Evolutionary conservation across 2,113 vertebrate genomes (phyloP), one percentile per base, ranked within the genome.

Genomic region (Zosterops japonicus): DNA sequence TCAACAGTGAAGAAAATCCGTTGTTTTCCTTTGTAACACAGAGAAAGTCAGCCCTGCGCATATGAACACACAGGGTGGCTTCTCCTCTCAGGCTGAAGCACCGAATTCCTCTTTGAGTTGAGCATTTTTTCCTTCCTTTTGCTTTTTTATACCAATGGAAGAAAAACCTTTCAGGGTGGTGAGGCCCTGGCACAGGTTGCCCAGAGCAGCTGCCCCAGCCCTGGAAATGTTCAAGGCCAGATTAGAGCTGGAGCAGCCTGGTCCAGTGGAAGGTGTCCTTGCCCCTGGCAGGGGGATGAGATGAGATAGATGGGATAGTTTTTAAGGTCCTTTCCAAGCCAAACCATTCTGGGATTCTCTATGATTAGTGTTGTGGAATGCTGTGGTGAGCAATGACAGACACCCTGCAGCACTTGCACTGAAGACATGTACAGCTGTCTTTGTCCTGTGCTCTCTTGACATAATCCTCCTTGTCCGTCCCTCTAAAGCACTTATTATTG

Each of bases 171-270:
- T n/a, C 7, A 6, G 39, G 19, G 5, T 41, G 20, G 3, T 9
- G 1, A 0, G 0, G 39, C 20, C 9, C 61, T 68, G 53, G 47
- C 59, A 35, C n/a, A 27, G 20, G 23, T 0, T 68, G 46, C 20
- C 16, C 53, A 41, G 29, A 47, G n/a, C 3, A 68, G 61, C 53
- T 82, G 24, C 39, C 24, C 46, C 24, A 21, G 68, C 39, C n/a
- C 16, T 75, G 47, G n/a, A 21, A 31, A 29, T 35, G 46, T 8
- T 2, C 16, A 18, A 27, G 47, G 47, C 24, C 78, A 69, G 70
- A 2, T 0, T 47, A 46, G 67, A 33, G 18, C 27, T 44, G 59
- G 53, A 68, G 11, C 28, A 29, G 0, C 28, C 33, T 53, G 69
- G 23, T 1, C 0, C 11, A 2, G n/a, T 12, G 61, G 39, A 14